Evolutionary conservation across 2,888 invertebrate genomes (phyloP).

Genomic region (Lydus trimaculatus): DNA sequence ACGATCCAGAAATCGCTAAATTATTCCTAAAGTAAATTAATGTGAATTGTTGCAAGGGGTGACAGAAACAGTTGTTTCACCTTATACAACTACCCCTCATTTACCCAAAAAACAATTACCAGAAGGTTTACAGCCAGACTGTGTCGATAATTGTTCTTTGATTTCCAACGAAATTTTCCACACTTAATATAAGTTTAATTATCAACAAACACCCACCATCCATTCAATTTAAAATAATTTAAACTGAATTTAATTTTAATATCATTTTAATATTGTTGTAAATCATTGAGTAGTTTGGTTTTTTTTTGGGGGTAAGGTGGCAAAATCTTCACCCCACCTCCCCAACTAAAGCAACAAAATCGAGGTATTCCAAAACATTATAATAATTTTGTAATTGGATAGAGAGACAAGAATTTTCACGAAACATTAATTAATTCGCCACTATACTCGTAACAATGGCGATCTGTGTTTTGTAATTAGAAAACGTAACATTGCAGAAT

Average conservation of each 20-base stretch:
- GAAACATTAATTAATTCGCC: constrained; percentile 44
- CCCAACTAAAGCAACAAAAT: neutral
- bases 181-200: constrained; percentile 31
- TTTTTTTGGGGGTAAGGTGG: neutral
- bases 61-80: constrained; percentile 2
- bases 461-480: constrained; percentile 37
- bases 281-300: constrained; percentile 22
- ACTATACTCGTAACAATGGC: constrained; percentile 34
- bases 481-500: constrained; percentile 39
- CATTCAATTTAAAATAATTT: constrained; percentile 3
- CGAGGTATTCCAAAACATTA: neutral
- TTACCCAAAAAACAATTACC: constrained; percentile 7
- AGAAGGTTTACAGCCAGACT: constrained; percentile 27
- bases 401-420: constrained; percentile 41
- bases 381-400: constrained; percentile 30
- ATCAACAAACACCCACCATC: constrained; percentile 22
- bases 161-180: constrained; percentile 26
- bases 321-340: no score
- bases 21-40: constrained; percentile 1
- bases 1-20: neutral
- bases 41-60: neutral
- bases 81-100: neutral
- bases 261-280: constrained; percentile 21
- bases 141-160: constrained; percentile 33
- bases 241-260: constrained; percentile 29